phyloP scores from a whole-genome alignment of 2,888 invertebrate species.

The Lasiommata megera region DNA sequence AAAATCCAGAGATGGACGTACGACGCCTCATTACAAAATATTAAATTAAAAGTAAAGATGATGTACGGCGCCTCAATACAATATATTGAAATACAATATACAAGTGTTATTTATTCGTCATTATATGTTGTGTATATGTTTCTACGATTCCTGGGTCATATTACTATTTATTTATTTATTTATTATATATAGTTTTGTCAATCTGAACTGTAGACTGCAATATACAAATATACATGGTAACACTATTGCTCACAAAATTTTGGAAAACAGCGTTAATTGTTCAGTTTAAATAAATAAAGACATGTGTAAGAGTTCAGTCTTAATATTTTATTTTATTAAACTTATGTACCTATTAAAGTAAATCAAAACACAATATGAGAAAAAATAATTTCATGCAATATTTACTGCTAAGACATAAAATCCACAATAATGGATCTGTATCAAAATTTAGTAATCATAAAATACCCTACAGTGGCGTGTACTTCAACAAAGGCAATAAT shows the following conservation, averaged over 20 bases:
- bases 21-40: too few relatives aligned
- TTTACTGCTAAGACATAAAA: slow-evolving; percentile 49
- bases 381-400: slow-evolving; percentile 50
- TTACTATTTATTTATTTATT: too few relatives aligned
- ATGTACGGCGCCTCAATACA: too few relatives aligned
- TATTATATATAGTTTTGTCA: too few relatives aligned
- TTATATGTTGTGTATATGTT: too few relatives aligned
- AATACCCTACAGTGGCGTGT: slow-evolving; percentile 13
- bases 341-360: slow-evolving; percentile 56
- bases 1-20: too few relatives aligned
- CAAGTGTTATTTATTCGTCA: too few relatives aligned
- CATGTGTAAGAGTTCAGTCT: slow-evolving; percentile 14
- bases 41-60: too few relatives aligned
- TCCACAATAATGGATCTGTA: slow-evolving; percentile 58
- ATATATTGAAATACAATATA: too few relatives aligned
- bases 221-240: neutral
- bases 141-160: too few relatives aligned
- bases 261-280: neutral
- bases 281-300: neutral
- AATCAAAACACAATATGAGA: slow-evolving; percentile 42
- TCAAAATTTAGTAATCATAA: slow-evolving; percentile 48
- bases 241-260: too few relatives aligned
- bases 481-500: neutral
- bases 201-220: neutral
- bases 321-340: slow-evolving; percentile 44